phyloP scores from a whole-genome alignment of 1,140 invertebrate species.

The Daktulosphaira vitifoliae region DNA sequence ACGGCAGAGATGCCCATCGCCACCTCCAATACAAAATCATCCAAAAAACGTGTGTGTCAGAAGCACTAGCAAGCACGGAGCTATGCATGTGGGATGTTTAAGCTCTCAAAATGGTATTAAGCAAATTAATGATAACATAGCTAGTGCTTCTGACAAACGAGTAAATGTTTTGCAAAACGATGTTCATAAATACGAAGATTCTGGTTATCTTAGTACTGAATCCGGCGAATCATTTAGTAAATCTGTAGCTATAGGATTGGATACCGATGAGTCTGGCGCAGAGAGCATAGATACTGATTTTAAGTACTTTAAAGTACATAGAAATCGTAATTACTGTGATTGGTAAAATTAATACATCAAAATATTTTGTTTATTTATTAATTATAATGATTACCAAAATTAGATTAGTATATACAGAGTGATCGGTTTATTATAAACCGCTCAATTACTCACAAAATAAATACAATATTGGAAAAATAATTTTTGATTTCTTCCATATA shows the following conservation, averaged over 20 bases:
- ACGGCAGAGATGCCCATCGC: slow-evolving; percentile 32
- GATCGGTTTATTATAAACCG: too few species aligned
- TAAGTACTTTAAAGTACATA: slow-evolving; percentile 54
- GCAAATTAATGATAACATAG: slow-evolving; percentile 37
- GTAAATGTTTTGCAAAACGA: background rate
- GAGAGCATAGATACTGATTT: slow-evolving; percentile 79
- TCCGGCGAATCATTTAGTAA: slow-evolving; percentile 74
- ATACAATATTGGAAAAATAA: too few species aligned
- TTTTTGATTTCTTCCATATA: too few species aligned
- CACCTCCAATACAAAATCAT: slow-evolving; percentile 34
- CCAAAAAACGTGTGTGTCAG: slow-evolving; percentile 41
- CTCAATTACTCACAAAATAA: too few species aligned
- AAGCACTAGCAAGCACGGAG: slow-evolving; percentile 34
- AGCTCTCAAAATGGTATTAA: slow-evolving; percentile 37
- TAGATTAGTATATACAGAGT: too few species aligned
- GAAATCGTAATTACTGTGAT: slow-evolving; percentile 4
- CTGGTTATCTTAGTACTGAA: slow-evolving; percentile 48
- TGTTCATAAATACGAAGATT: slow-evolving; percentile 36
- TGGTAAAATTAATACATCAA: background rate
- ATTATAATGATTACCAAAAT: too few species aligned
- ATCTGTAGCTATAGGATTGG: background rate
- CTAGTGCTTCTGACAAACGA: slow-evolving; percentile 42
- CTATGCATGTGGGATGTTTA: slow-evolving; percentile 2
- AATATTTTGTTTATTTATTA: background rate
- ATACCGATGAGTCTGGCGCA: slow-evolving; percentile 61